Evolutionary conservation across 1,140 invertebrate species (phyloP).

Genomic region (Ganaspis sp.): DNA sequence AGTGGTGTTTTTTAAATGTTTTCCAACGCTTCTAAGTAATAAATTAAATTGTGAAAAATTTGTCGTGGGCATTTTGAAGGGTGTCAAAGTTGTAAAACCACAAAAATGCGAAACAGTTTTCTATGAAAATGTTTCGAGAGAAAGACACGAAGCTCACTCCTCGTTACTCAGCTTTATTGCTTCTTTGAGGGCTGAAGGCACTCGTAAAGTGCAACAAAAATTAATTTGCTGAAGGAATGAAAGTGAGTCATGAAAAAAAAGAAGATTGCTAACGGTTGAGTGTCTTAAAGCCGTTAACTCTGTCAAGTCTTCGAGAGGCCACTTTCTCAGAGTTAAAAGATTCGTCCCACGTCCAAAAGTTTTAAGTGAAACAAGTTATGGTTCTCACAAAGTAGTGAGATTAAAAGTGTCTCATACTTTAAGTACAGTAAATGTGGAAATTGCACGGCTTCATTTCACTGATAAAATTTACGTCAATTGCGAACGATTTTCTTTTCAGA

Average conservation of each 20-base stretch:
- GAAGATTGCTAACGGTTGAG: conserved; percentile 37
- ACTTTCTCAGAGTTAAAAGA: conserved; percentile 42
- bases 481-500: not conserved
- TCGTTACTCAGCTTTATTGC: conserved; percentile 15
- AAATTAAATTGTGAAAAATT: no score
- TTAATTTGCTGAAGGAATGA: conserved; percentile 31
- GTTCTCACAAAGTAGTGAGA: conserved; percentile 48
- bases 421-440: conserved; percentile 41
- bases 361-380: conserved; percentile 62
- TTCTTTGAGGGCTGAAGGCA: conserved; percentile 21
- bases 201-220: conserved; percentile 37
- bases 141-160: not conserved
- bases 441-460: conserved; percentile 38
- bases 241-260: conserved; percentile 38
- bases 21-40: no score
- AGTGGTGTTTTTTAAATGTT: no score
- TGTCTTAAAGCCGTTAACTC: conserved; percentile 42
- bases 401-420: conserved; percentile 49
- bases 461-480: conserved; percentile 33
- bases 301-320: conserved; percentile 37
- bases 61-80: not conserved
- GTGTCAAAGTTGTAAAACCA: not conserved
- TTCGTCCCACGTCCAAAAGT: conserved; percentile 56
- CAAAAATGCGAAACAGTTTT: not conserved
- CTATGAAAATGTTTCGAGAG: not conserved